phyloP scores from a whole-genome alignment of 35 echinoderm and acorn worm species.

The Chiridota heheva region DNA sequence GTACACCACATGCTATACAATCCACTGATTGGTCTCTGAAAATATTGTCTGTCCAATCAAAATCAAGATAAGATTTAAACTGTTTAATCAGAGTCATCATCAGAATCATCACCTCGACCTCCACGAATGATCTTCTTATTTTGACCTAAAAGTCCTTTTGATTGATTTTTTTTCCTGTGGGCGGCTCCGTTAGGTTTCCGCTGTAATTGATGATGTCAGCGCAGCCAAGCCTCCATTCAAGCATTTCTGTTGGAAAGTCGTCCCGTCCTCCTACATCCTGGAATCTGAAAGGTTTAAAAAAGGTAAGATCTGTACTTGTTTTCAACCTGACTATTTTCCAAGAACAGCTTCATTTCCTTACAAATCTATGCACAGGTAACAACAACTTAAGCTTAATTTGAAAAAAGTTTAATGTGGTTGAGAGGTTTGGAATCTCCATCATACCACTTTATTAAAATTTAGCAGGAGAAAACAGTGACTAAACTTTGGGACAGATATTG shows the following conservation, averaged over 20 bases:
- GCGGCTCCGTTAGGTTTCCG: constrained; percentile 88
- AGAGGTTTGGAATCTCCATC: no score
- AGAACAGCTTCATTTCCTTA: no score
- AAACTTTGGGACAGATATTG: no score
- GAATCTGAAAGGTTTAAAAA: constrained; percentile 59
- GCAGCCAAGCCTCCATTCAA: constrained; percentile 96
- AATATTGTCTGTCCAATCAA: no score
- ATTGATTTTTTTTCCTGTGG: constrained; percentile 45
- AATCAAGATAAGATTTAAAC: no score
- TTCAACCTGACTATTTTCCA: neutral
- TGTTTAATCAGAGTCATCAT: constrained; percentile 92
- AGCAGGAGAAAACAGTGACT: no score
- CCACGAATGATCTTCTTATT: constrained; percentile 84
- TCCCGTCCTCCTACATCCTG: constrained; percentile 83
- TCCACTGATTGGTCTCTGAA: no score
- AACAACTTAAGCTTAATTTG: no score
- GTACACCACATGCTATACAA: no score
- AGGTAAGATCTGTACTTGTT: neutral
- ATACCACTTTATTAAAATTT: no score
- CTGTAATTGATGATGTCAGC: constrained; percentile 86
- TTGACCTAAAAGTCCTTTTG: constrained; percentile 41
- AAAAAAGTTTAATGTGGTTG: no score
- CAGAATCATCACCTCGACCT: constrained; percentile 60
- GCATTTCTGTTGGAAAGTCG: constrained; percentile 96
- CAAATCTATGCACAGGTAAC: no score